Conservation (phyloP, 2,888 invertebrate species). For the Monopis laevigella region DNA sequence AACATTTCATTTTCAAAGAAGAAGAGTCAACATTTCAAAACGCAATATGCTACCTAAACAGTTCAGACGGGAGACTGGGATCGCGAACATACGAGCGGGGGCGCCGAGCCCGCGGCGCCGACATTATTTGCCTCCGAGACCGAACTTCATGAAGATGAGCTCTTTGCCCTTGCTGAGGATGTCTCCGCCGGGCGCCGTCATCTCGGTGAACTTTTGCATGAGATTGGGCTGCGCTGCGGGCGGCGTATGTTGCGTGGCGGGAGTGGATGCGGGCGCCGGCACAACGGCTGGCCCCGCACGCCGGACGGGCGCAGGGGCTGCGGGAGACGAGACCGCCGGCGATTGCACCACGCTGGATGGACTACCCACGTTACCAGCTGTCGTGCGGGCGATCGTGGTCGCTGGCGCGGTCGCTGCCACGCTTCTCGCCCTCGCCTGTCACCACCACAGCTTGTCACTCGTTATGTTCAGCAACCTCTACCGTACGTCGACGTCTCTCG, state of each 20-base stretch:
- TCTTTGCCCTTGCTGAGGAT: constrained; percentile 93
- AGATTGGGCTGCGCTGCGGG: constrained; percentile 73
- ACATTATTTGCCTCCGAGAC: constrained; percentile 80
- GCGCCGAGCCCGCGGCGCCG: constrained; percentile 38
- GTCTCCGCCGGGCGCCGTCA: constrained; percentile 89
- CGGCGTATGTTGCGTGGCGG: constrained; percentile 44
- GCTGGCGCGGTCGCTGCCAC: constrained; percentile 40
- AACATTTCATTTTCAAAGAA: constrained; percentile 2
- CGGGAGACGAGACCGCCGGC: constrained; percentile 45
- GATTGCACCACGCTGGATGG: constrained; percentile 41
- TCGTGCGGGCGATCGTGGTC: constrained; percentile 70
- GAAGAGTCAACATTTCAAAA: constrained; percentile 5
- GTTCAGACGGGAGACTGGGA: neutral
- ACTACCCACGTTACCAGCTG: constrained; percentile 65
- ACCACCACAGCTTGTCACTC: too few species aligned
- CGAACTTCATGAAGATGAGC: constrained; percentile 94
- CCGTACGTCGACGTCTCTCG: too few species aligned
- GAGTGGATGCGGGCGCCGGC: constrained; percentile 51
- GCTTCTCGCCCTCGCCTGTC: constrained; percentile 68
- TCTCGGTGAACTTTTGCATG: constrained; percentile 90
- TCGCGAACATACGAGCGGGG: constrained; percentile 18
- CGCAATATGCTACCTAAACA: neutral
- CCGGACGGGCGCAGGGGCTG: constrained; percentile 36
- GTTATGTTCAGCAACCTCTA: too few species aligned
- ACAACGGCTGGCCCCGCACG: constrained; percentile 23